Evolutionary conservation across 2,797 vertebrate species (phyloP).

Genomic region (Pseudocheirus occidentalis): DNA sequence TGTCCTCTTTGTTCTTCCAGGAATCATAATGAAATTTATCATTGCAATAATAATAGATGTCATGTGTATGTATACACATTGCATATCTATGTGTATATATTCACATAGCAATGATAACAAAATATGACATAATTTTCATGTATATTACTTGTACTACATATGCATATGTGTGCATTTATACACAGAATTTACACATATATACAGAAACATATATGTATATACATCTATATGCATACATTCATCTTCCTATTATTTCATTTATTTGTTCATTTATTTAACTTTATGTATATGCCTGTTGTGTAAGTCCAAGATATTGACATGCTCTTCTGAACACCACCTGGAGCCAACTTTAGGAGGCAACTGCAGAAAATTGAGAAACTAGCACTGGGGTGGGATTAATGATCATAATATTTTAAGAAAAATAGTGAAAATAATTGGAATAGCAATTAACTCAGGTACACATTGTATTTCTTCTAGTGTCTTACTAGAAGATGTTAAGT

Average conservation of each 20-base stretch:
- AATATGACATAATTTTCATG: too few species aligned
- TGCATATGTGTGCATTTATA: neutral
- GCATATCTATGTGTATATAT: neutral
- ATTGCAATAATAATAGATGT: neutral
- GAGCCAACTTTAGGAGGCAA: neutral
- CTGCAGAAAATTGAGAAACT: neutral
- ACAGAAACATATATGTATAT: too few species aligned
- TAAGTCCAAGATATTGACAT: neutral
- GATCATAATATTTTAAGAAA: neutral
- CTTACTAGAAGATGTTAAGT: neutral
- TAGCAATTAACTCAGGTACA: neutral
- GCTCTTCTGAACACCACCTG: neutral
- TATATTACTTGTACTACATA: neutral
- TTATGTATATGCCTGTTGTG: neutral
- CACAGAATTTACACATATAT: too few species aligned
- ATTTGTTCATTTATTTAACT: neutral
- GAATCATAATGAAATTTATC: neutral
- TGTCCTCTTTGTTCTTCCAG: neutral
- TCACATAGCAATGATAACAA: neutral
- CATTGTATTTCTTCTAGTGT: neutral
- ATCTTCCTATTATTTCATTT: neutral
- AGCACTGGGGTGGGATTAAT: neutral
- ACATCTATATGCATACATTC: neutral
- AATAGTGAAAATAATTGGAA: neutral
- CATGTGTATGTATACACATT: neutral